Evolutionary conservation across 2,797 vertebrate species (phyloP), one percentile per base, ranked within the genome.

Genomic region (Amniataba percoides): DNA sequence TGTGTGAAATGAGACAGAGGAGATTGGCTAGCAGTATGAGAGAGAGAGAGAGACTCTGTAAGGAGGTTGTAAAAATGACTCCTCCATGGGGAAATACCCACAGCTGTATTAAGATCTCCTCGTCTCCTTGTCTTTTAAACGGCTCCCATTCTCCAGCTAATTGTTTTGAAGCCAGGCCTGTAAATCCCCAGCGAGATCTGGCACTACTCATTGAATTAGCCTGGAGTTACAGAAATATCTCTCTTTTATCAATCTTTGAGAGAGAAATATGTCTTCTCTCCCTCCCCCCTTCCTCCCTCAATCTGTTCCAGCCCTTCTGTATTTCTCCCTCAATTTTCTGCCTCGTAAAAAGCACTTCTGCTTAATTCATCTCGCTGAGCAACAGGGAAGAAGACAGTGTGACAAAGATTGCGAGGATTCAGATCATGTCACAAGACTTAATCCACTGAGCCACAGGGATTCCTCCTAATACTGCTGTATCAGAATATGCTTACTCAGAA

Each of bases 1-100:
- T 65, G 82, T 86, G 86, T 81, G 82, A 90, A 88, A 90, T 79
- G 70, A 91, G 85, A 89, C 81, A 66, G 80, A 78, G 78, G 83
- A 90, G 89, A 91, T 88, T 90, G 88, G 78, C 88, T 73, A 53
- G 88, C 82, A 64, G 88, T 82, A 84, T 89, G 89, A 80, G 64
- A 83, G 74, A 51, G 80, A 81, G 82, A 83, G 80, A 74, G 85
- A 78, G 79, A 77, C 46, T 80, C 87, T 87, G 82, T 83, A 91
- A 91, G 86, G 87, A 88, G 88, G 91, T 74, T 90, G 87, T 93
- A 91, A 89, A 92, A 93, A 93, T 88, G 89, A 92, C 81, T 89
- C 92, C 84, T 94, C 93, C 89, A 39, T 84, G 74, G 92, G 92
- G 93, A 93, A 93, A 93, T 93, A 90, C 90, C 91, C 86, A 86